Percentiles rank a stretch among this genome's conserved stretches.
Evolutionary conservation across 2,797 vertebrate genomes (phyloP).

Genomic region (Cuculus canorus): DNA sequence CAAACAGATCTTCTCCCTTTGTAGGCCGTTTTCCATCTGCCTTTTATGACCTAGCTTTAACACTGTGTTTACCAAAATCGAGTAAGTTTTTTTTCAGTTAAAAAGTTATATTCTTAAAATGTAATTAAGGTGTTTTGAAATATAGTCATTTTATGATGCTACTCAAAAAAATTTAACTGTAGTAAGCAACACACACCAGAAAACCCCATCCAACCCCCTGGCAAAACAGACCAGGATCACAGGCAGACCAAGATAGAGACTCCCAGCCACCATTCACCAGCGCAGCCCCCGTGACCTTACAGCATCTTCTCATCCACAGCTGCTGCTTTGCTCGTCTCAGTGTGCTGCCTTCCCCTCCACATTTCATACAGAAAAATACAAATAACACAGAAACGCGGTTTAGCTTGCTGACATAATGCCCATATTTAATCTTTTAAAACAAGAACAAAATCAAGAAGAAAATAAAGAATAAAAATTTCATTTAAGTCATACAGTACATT

Average conservation of each 20-base stretch:
- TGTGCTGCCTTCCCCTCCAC: not conserved
- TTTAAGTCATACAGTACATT: conserved; percentile 77
- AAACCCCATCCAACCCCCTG: not conserved
- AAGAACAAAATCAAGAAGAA: conserved; percentile 75
- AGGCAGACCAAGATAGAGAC: accelerated
- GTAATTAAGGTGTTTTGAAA: not conserved
- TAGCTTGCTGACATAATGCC: conserved; percentile 81
- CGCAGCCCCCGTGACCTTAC: not conserved
- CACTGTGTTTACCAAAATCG: conserved; percentile 34
- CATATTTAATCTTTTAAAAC: conserved; percentile 77
- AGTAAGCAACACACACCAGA: not conserved
- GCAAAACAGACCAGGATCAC: not conserved
- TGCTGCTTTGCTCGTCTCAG: conserved; percentile 6
- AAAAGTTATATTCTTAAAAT: conserved; percentile 27
- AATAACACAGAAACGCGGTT: conserved; percentile 40
- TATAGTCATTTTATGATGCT: too few relatives aligned
- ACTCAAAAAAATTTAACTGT: not conserved
- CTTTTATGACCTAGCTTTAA: conserved; percentile 3
- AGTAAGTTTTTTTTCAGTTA: conserved; percentile 25
- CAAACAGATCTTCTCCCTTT: conserved; percentile 10
- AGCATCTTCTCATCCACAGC: not conserved
- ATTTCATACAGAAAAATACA: not conserved
- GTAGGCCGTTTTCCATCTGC: not conserved
- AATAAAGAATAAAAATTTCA: conserved; percentile 77
- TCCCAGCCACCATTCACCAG: not conserved